A percentile compares a stretch with the other conserved stretches of the same genome.
Evolutionary conservation across 2,113 vertebrate species (phyloP).

Genomic region (Trichechus manatus): DNA sequence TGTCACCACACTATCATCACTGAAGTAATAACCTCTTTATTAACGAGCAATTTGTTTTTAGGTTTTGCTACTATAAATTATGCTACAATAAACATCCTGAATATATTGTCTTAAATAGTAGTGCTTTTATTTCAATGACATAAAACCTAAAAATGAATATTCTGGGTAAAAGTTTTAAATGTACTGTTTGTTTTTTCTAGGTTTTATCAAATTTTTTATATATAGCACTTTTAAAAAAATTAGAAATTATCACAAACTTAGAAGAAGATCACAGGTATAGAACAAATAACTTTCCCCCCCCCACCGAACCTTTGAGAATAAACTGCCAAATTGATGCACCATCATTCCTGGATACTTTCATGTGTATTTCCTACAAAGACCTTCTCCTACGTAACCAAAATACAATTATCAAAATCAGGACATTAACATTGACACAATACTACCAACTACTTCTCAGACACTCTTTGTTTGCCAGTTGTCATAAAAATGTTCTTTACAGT

Average conservation of each 20-base stretch:
- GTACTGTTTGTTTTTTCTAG: neutral
- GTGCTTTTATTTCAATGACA: neutral
- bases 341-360: neutral
- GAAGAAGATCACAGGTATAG: neutral
- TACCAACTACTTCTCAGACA: neutral
- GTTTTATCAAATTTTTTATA: neutral
- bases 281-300: neutral
- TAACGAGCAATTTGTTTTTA: neutral
- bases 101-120: neutral
- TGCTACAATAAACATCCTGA: neutral
- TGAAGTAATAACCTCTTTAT: neutral
- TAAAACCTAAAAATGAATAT: neutral
- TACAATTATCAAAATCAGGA: neutral
- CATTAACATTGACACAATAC: neutral
- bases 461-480: neutral
- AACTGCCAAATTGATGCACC: neutral
- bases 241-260: neutral
- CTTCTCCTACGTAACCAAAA: neutral
- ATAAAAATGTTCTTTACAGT: neutral
- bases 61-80: neutral
- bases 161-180: neutral
- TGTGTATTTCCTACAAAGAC: neutral
- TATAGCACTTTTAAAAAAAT: neutral
- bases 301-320: neutral
- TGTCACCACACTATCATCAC: neutral